phyloP scores from a whole-genome alignment of 2,888 invertebrate species.

The Drosophila phalerata region DNA sequence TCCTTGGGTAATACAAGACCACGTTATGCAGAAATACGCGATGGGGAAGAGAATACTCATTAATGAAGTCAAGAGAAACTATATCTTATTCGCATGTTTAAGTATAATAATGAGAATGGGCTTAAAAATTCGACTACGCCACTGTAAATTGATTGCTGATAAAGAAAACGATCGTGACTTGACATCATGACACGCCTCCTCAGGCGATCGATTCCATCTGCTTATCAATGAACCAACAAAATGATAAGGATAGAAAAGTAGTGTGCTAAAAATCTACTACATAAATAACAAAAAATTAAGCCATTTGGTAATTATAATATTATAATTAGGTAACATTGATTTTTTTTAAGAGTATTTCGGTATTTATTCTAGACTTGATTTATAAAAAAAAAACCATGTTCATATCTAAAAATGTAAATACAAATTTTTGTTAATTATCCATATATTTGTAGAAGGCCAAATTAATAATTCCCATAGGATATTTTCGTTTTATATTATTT shows the following conservation, averaged over 20 bases:
- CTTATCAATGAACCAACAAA: slow-evolving; percentile 16
- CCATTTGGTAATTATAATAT: no score
- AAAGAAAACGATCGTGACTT: slow-evolving; percentile 21
- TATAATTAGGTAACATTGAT: no score
- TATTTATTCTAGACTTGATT: no score
- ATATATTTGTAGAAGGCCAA: no score
- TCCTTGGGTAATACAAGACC: slow-evolving; percentile 41
- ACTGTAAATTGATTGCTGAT: slow-evolving; percentile 17
- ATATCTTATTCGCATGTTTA: not conserved
- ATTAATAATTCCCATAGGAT: no score
- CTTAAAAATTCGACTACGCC: not conserved
- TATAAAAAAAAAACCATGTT: no score
- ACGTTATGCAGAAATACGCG: slow-evolving; percentile 34
- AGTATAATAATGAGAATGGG: not conserved
- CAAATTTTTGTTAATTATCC: no score
- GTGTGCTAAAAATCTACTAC: no score
- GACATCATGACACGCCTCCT: slow-evolving; percentile 9
- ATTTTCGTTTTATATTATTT: no score
- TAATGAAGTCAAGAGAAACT: slow-evolving; percentile 46
- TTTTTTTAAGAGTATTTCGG: no score
- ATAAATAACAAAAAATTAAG: no score
- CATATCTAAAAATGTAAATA: no score
- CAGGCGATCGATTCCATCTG: slow-evolving; percentile 6
- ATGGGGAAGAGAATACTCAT: slow-evolving; percentile 12
- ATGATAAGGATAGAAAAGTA: not conserved